These are phyloP conservation scores for Acrocephalus arundinaceus DNA, from an alignment of 2,113 vertebrate genomes.

Conservation along the genomic window DNA sequence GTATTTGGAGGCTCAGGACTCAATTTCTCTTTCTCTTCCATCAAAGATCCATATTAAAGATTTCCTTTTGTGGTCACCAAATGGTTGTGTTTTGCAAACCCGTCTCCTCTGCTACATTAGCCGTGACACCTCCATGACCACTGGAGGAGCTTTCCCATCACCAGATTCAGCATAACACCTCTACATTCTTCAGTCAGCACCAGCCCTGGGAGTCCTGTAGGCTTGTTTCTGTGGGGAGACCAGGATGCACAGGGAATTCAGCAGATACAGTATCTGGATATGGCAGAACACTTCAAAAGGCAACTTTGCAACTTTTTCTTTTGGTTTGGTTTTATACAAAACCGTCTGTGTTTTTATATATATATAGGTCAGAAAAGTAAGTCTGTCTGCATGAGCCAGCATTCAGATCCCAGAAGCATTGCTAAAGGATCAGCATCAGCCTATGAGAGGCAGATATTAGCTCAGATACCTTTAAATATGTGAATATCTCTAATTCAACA, in stretches of 20 bases:
- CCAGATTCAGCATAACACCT: background rate
- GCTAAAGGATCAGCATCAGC: background rate
- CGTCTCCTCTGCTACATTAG: background rate
- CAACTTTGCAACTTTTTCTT: background rate
- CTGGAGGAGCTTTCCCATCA: background rate
- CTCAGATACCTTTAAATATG: background rate
- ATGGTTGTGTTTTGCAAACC: background rate
- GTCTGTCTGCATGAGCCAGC: background rate
- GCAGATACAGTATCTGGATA: background rate
- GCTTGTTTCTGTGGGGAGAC: background rate
- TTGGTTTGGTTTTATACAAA: background rate
- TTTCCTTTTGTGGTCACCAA: background rate
- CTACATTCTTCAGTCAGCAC: background rate
- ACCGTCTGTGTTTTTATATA: background rate
- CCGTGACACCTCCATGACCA: fast-evolving
- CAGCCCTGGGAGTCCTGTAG: background rate
- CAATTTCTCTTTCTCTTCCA: background rate
- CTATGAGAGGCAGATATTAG: background rate
- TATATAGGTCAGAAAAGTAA: background rate
- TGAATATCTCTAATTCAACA: background rate
- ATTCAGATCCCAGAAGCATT: background rate
- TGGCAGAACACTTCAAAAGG: background rate
- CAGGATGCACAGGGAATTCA: background rate
- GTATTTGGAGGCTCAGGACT: background rate
- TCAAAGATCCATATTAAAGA: background rate